A percentile compares a stretch with the other conserved stretches of the same genome.
Evolutionary conservation across 1,140 invertebrate species (phyloP).

Genomic region (Drosophila asahinai): DNA sequence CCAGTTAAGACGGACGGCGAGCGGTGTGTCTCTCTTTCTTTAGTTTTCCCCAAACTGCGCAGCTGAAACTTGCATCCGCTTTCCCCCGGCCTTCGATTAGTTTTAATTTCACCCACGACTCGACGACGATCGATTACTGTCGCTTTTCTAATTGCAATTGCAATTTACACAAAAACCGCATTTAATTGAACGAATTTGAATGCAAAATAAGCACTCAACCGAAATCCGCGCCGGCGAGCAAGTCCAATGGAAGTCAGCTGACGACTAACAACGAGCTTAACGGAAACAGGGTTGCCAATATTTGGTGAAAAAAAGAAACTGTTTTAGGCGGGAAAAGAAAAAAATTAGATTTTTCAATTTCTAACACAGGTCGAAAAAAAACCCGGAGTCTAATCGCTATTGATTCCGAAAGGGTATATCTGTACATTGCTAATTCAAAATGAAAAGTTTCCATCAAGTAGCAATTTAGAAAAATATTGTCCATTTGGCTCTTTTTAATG

Average conservation of each 20-base stretch:
- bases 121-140: conserved; percentile 18
- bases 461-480: too few species aligned
- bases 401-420: too few species aligned
- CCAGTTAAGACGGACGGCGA: conserved; percentile 25
- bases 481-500: too few species aligned
- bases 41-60: conserved; percentile 22
- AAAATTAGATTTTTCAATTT: too few species aligned
- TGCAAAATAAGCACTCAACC: conserved; percentile 17
- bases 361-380: too few species aligned
- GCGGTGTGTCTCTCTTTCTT: conserved; percentile 13
- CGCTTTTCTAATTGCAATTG: conserved; percentile 37
- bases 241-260: conserved; percentile 44
- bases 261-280: conserved; percentile 40
- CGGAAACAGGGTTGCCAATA: neutral
- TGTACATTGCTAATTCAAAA: too few species aligned
- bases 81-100: neutral
- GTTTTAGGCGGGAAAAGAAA: too few species aligned
- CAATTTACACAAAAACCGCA: conserved; percentile 27
- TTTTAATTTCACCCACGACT: conserved; percentile 31
- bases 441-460: too few species aligned
- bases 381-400: too few species aligned
- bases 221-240: conserved; percentile 42
- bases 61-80: conserved; percentile 10
- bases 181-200: conserved; percentile 46
- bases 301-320: neutral